These are phyloP conservation scores for Batillaria attramentaria DNA, from an alignment of 1,140 invertebrate species.

Conservation along the genomic window DNA sequence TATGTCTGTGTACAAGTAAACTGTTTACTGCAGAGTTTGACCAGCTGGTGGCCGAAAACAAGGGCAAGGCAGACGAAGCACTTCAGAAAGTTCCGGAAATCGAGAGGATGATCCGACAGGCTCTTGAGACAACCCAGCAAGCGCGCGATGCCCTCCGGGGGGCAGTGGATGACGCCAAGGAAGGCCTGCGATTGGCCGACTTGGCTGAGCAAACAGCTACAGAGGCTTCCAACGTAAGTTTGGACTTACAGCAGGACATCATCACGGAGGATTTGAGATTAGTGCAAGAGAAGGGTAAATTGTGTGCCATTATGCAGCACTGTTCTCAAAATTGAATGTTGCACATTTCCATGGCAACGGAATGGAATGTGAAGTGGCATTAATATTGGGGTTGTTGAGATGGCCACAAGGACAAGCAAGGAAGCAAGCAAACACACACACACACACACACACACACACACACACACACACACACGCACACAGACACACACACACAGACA, in stretches of 20 bases:
- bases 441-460: neutral
- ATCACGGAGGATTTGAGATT: too few species aligned
- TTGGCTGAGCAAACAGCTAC: slow-evolving; percentile 82
- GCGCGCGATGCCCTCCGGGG: slow-evolving; percentile 77
- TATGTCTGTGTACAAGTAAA: neutral
- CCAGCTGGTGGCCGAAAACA: slow-evolving; percentile 86
- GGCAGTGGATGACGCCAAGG: slow-evolving; percentile 84
- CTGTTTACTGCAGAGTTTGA: slow-evolving; percentile 83
- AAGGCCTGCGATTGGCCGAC: slow-evolving; percentile 83
- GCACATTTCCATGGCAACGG: too few species aligned
- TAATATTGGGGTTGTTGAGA: too few species aligned
- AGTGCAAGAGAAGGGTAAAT: too few species aligned
- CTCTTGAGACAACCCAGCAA: slow-evolving; percentile 76
- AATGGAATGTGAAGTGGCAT: too few species aligned
- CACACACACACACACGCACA: neutral
- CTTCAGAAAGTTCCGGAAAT: slow-evolving; percentile 78
- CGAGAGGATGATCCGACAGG: slow-evolving; percentile 77
- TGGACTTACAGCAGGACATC: too few species aligned
- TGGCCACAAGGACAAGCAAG: too few species aligned
- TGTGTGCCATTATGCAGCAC: too few species aligned
- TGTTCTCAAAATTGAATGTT: too few species aligned
- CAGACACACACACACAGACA: neutral
- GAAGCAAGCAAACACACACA: too few species aligned
- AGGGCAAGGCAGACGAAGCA: slow-evolving; percentile 80
- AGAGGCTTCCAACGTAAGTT: slow-evolving; percentile 76